Evolutionary conservation across 2,113 vertebrate species (phyloP).

Genomic region (Rattus rattus): DNA sequence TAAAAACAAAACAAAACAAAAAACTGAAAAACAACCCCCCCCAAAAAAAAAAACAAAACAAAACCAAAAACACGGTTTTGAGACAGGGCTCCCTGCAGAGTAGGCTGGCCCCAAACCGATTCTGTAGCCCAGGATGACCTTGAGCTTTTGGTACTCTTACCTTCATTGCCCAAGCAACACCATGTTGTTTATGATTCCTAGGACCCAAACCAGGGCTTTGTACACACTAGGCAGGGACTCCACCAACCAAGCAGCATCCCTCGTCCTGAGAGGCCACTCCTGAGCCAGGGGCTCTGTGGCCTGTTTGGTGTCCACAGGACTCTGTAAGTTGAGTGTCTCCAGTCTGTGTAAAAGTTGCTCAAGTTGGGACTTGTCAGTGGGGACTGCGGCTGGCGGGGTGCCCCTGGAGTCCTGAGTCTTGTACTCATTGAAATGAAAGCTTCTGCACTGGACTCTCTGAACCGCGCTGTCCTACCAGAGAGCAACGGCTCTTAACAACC

Average conservation of each 20-base stretch:
- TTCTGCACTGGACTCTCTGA: background rate
- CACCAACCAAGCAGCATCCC: background rate
- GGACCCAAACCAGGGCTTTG: background rate
- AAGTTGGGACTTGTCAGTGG: background rate
- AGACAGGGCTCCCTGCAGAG: background rate
- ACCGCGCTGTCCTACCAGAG: accelerated
- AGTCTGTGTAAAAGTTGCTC: background rate
- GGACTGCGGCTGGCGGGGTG: background rate
- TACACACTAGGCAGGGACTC: background rate
- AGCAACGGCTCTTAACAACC: background rate
- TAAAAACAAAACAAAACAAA: no score
- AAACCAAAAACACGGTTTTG: background rate
- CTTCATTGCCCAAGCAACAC: no score
- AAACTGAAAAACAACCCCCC: no score
- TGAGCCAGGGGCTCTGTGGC: background rate
- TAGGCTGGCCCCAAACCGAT: background rate
- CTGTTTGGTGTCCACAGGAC: background rate
- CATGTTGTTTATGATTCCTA: background rate
- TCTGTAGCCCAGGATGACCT: background rate
- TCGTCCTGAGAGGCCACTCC: background rate
- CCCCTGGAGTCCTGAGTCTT: background rate
- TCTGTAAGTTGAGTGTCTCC: background rate
- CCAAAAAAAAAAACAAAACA: background rate
- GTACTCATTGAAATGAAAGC: background rate
- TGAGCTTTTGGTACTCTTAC: background rate